phyloP scores from a whole-genome alignment of 2,888 invertebrate genomes.

The Lithodes maja region DNA sequence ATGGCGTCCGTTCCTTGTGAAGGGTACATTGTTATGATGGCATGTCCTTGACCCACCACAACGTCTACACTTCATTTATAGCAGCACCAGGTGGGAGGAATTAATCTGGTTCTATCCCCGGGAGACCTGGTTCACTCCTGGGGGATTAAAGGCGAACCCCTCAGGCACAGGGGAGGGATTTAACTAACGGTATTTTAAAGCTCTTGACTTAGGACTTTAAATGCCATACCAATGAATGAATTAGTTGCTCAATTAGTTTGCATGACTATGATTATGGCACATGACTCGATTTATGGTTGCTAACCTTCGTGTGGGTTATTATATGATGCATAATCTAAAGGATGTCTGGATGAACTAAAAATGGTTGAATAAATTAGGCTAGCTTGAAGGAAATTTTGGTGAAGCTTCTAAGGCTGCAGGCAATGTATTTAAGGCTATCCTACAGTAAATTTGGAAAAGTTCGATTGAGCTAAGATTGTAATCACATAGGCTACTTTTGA shows the following conservation, averaged over 20 bases:
- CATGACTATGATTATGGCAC: not conserved
- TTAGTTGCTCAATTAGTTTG: not conserved
- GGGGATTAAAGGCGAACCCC: not conserved
- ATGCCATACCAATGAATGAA: not conserved
- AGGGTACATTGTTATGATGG: conserved; percentile 52
- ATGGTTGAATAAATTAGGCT: no score
- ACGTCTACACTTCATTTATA: not conserved
- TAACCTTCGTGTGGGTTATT: no score
- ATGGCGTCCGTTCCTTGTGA: conserved; percentile 51
- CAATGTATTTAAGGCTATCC: no score
- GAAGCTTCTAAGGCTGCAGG: no score
- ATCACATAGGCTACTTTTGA: no score
- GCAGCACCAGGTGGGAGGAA: conserved; percentile 12
- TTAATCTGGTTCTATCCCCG: not conserved
- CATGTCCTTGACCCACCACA: conserved; percentile 57
- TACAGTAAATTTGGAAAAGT: no score
- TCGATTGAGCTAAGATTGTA: no score
- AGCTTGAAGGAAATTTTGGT: no score
- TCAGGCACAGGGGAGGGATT: not conserved
- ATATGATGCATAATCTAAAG: no score
- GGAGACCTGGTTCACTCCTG: not conserved
- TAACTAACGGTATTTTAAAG: conserved; percentile 25
- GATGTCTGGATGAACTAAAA: no score
- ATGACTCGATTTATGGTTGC: not conserved
- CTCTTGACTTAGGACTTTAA: conserved; percentile 6